These are phyloP conservation scores for Hydropsyche betteni DNA, from an alignment of 2,888 invertebrate species.

Conservation along the genomic window DNA sequence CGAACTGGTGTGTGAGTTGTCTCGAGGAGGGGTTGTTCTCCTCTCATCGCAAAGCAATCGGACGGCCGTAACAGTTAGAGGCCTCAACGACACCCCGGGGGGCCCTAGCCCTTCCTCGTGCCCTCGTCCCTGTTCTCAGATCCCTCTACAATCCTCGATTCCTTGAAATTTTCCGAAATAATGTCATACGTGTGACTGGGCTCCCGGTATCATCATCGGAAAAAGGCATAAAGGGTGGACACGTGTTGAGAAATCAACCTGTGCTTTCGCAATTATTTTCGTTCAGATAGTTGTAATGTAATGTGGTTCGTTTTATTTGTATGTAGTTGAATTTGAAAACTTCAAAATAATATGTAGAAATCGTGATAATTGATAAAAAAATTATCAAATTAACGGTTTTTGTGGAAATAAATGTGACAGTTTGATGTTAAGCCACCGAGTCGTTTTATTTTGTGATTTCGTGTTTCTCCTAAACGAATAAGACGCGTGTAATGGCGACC, in stretches of 20 bases:
- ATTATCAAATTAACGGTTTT: background rate
- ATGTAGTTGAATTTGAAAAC: background rate
- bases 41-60: constrained; percentile 65
- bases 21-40: constrained; percentile 35
- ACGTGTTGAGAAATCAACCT: background rate
- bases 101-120: constrained; percentile 63
- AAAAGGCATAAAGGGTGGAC: background rate
- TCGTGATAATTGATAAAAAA: background rate
- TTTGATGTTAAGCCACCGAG: constrained; percentile 25
- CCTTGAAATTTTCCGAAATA: constrained; percentile 23
- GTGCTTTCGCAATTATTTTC: background rate
- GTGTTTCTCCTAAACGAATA: constrained; percentile 45
- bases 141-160: background rate
- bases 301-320: too few species aligned
- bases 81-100: constrained; percentile 69
- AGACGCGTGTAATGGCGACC: constrained; percentile 47
- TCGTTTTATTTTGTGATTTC: constrained; percentile 25
- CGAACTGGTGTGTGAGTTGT: constrained; percentile 4
- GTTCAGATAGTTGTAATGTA: background rate
- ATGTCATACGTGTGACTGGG: constrained; percentile 9
- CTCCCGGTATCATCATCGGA: constrained; percentile 32
- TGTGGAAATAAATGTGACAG: background rate
- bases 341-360: background rate
- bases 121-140: constrained; percentile 16
- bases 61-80: constrained; percentile 71